A percentile compares a stretch with the other conserved stretches of the same genome.
phyloP scores from a whole-genome alignment of 2,797 vertebrate species.

The Channa striata region DNA sequence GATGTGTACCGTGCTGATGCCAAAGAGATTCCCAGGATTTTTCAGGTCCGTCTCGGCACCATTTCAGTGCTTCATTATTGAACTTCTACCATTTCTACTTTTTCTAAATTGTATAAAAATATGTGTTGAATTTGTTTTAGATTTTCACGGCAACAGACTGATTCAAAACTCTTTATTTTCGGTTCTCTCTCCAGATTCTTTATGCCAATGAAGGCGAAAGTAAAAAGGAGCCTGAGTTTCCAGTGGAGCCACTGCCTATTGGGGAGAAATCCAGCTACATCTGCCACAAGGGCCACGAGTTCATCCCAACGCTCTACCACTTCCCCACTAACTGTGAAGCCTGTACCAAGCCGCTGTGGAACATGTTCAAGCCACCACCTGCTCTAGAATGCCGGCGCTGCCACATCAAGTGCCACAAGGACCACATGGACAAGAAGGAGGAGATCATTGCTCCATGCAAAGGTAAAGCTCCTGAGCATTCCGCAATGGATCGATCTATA shows the following conservation, averaged over 20 bases:
- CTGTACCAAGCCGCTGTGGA: constrained; percentile 95
- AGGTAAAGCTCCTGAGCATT: constrained; percentile 28
- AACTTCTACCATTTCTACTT: not conserved
- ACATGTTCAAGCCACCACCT: constrained; percentile 97
- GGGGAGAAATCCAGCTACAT: constrained; percentile 94
- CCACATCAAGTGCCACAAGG: constrained; percentile 98
- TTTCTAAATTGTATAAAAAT: not conserved
- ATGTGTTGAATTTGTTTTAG: not conserved
- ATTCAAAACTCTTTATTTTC: not conserved
- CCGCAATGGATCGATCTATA: not conserved
- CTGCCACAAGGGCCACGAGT: constrained; percentile 98
- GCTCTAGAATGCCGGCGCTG: constrained; percentile 97
- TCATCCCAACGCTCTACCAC: constrained; percentile 97
- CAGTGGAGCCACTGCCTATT: constrained; percentile 84
- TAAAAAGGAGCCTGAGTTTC: constrained; percentile 95
- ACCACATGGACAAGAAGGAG: constrained; percentile 97
- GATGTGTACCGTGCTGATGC: constrained; percentile 97
- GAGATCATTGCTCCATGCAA: constrained; percentile 95
- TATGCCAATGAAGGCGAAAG: constrained; percentile 99
- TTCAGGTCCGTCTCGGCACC: constrained; percentile 87
- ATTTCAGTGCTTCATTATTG: fast-evolving
- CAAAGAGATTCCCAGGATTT: constrained; percentile 98
- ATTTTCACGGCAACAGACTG: not conserved
- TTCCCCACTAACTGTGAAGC: constrained; percentile 97
- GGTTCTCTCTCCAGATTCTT: constrained; percentile 86